Conservation (phyloP, 1,140 invertebrate genomes). For the Streblospio benedicti region DNA sequence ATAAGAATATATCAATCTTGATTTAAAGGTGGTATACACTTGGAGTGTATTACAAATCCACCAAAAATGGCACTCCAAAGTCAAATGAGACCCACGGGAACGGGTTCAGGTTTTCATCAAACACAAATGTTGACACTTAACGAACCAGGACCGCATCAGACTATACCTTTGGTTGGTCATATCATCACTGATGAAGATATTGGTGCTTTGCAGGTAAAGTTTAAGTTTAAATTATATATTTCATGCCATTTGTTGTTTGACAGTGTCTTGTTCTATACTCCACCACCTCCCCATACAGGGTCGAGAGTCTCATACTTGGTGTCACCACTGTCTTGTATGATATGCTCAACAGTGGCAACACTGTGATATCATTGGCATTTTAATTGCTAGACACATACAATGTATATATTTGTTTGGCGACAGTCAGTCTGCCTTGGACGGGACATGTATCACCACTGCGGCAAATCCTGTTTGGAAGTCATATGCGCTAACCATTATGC, state of each 20-base stretch:
- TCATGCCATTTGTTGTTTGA: neutral
- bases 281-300: too few relatives aligned
- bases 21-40: neutral
- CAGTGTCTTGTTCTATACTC: too few relatives aligned
- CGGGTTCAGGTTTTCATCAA: neutral
- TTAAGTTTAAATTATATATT: neutral
- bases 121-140: neutral
- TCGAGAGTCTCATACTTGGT: too few relatives aligned
- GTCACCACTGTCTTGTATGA: too few relatives aligned
- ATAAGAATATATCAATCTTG: neutral
- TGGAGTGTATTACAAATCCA: neutral
- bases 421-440: too few relatives aligned
- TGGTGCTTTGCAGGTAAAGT: conserved; percentile 33
- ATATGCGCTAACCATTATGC: too few relatives aligned
- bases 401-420: too few relatives aligned
- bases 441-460: too few relatives aligned
- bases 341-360: too few relatives aligned
- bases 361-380: too few relatives aligned
- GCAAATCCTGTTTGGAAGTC: too few relatives aligned
- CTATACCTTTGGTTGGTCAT: conserved; percentile 39
- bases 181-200: conserved; percentile 43
- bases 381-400: too few relatives aligned
- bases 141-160: neutral
- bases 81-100: neutral
- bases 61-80: neutral